A percentile compares a stretch with the other conserved stretches of the same genome.
Conservation (phyloP, 1,140 invertebrate genomes). For the Melitaea cinxia region DNA sequence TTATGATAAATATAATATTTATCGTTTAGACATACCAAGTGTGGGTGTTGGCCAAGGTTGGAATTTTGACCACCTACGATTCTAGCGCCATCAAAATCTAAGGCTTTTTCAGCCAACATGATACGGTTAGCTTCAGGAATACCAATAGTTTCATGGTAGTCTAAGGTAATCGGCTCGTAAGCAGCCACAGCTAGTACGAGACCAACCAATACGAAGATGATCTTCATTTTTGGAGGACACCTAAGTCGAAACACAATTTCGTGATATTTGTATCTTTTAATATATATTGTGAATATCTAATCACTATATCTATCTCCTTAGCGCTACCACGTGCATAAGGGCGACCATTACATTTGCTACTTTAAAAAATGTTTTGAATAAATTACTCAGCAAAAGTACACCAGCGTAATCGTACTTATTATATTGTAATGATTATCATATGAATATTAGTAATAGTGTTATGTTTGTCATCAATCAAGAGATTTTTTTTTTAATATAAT, state of each 20-base stretch:
- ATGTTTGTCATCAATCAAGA: no score
- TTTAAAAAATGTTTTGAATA: no score
- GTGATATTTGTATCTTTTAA: no score
- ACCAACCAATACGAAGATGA: not conserved
- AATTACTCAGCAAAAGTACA: no score
- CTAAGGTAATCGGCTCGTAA: slow-evolving; percentile 11
- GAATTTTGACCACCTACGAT: slow-evolving; percentile 16
- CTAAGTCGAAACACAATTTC: not conserved
- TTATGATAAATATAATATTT: no score
- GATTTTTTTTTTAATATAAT: no score
- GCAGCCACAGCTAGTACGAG: not conserved
- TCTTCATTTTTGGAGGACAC: not conserved
- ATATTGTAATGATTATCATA: no score
- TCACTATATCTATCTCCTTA: not conserved
- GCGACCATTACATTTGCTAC: not conserved
- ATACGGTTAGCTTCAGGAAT: slow-evolving; percentile 16
- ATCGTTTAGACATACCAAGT: slow-evolving; percentile 6
- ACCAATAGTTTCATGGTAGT: slow-evolving; percentile 26
- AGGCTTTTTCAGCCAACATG: slow-evolving; percentile 15
- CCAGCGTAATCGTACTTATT: no score
- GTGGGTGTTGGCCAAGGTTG: slow-evolving; percentile 1
- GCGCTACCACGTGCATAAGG: not conserved
- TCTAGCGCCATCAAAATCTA: slow-evolving; percentile 26
- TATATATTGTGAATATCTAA: no score
- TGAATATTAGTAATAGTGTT: no score